Base-by-base conservation (phyloP, 2,888 invertebrate genomes). In the Drosophila colorata region DNA sequence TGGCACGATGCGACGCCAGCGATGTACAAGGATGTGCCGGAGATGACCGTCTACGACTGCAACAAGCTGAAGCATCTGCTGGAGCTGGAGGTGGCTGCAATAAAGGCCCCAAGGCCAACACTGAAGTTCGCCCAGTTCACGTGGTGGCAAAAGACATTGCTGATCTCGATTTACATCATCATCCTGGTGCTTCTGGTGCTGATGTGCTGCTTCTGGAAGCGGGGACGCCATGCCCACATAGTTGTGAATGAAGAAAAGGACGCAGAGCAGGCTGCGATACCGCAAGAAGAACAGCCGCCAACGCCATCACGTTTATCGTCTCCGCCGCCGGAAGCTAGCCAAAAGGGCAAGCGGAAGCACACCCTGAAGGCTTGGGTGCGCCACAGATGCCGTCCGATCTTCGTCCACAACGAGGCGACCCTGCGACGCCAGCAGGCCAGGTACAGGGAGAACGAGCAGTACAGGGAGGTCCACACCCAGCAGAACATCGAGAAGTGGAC, bases 21-120 rank as follows among this genome's bases (percentile, higher is more conserved):
- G 0, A 11, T 51, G 0, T 88, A 64, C 38, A 88, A 87, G 41
- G 48, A 85, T 5, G 52, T 87, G 1, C 8, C 25, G 2, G 23
- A 41, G 1, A 87, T 84, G 83, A 87, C 69, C 8, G 52, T 58
- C 14, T 35, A 66, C 4, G 83, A 84, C 14, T 84, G 83, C 16
- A 71, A 64, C 1, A 85, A 66, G 55, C 57, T 84, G 4, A 89
- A 66, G 14, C 55, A 69, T 33, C 23, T 71, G 16, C 63, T 83
- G 28, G 64, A 66, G 11, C 13, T 23, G 4, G 47, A 81, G 33
- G 55, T 56, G 9, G 41, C 43, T 3, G 37, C 43, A 8, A n/a
- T 28, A 8, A 7, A 48, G 20, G 2, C 14, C 6, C 40, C n/a
- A 11, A 1, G 11, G 31, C 16, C 9, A 4, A 7, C 14, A 0